phyloP scores from a whole-genome alignment of 1,140 invertebrate genomes.

The Artemia franciscana region DNA sequence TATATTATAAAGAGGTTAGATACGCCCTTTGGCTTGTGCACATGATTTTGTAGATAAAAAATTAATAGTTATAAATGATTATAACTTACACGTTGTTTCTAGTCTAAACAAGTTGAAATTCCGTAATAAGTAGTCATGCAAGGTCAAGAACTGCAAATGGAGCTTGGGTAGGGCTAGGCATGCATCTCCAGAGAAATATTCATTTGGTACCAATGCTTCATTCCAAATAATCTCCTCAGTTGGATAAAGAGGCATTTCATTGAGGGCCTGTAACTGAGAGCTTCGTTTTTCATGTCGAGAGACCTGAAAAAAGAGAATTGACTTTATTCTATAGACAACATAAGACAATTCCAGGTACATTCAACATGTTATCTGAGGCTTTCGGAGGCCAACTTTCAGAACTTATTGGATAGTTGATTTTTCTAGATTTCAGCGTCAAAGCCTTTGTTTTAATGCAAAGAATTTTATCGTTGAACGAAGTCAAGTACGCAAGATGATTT shows the following conservation, averaged over 20 bases:
- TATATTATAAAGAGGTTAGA: too few relatives aligned
- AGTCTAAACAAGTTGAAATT: conserved; percentile 95
- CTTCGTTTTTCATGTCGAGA: conserved; percentile 64
- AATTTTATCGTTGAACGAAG: too few relatives aligned
- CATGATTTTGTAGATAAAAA: too few relatives aligned
- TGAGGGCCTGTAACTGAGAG: conserved; percentile 82
- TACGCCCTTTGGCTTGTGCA: too few relatives aligned
- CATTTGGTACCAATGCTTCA: conserved; percentile 91
- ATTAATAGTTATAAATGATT: too few relatives aligned
- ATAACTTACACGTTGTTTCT: conserved; percentile 77
- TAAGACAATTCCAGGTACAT: background rate
- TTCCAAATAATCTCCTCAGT: conserved; percentile 98
- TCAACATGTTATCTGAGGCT: conserved; percentile 4
- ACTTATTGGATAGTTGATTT: too few relatives aligned
- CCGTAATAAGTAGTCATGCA: conserved; percentile 90
- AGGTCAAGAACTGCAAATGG: conserved; percentile 90
- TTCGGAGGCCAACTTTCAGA: conserved; percentile 7
- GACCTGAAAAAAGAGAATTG: conserved; percentile 26
- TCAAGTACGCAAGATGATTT: too few relatives aligned
- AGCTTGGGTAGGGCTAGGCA: conserved; percentile 89
- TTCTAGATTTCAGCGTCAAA: too few relatives aligned
- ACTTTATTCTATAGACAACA: conserved; percentile 1
- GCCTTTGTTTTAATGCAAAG: too few relatives aligned
- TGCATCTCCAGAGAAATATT: conserved; percentile 86
- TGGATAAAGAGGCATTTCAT: conserved; percentile 95